phyloP scores from a whole-genome alignment of 2,888 invertebrate genomes.

The Acrobasis consociella region DNA sequence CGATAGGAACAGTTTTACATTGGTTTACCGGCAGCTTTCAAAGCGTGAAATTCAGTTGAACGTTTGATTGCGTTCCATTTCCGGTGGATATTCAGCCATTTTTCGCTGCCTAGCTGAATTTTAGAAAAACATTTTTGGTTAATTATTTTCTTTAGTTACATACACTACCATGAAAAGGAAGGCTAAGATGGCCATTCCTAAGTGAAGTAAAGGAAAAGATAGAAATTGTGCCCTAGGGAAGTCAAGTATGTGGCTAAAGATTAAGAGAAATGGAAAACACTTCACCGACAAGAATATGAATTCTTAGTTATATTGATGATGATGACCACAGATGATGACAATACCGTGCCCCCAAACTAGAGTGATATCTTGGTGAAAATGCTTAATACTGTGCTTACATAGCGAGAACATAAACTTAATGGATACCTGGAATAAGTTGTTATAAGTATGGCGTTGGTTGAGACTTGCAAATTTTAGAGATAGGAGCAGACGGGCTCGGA shows the following conservation, averaged over 20 bases:
- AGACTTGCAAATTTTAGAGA: background rate
- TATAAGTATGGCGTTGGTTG: background rate
- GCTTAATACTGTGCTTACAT: background rate
- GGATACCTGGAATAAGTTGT: background rate
- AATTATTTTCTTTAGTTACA: background rate
- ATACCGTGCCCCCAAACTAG: too few species aligned
- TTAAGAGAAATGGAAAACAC: too few species aligned
- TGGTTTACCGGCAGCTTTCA: background rate
- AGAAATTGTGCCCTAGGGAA: too few species aligned
- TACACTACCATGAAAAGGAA: background rate
- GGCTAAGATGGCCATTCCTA: too few species aligned
- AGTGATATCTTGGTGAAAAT: too few species aligned
- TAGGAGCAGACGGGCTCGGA: background rate
- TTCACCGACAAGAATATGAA: too few species aligned
- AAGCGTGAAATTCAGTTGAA: background rate
- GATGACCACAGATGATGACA: too few species aligned
- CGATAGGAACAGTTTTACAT: too few species aligned
- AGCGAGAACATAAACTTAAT: background rate
- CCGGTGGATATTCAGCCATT: background rate
- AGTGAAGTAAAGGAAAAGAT: too few species aligned
- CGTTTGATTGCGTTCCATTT: conserved; percentile 1
- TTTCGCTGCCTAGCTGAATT: background rate
- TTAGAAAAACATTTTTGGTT: background rate
- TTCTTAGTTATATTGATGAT: too few species aligned
- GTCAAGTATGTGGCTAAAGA: too few species aligned